phyloP scores from a whole-genome alignment of 2,113 vertebrate genomes.

The Podiceps cristatus region DNA sequence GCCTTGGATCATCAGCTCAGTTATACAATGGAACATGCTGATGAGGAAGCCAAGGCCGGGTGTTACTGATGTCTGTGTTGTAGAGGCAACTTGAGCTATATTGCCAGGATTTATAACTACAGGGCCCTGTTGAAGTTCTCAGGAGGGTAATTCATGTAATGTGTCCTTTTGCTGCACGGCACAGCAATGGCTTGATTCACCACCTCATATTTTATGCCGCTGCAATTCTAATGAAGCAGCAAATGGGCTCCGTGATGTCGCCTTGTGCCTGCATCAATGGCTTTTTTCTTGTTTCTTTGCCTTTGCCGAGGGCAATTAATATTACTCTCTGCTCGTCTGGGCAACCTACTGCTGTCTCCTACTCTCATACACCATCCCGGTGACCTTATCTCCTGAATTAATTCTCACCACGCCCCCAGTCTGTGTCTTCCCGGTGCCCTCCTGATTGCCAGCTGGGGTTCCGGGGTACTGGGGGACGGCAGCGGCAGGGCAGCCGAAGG shows the following conservation, averaged over 20 bases:
- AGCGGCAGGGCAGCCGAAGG: not conserved
- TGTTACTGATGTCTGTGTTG: not conserved
- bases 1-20: conserved; percentile 15
- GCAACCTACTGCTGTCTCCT: not conserved
- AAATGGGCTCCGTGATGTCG: not conserved
- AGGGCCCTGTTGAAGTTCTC: conserved; percentile 17
- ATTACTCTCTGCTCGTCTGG: not conserved
- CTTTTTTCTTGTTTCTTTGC: conserved; percentile 25
- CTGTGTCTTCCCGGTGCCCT: not conserved
- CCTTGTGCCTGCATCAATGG: not conserved
- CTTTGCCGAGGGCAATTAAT: conserved; percentile 2
- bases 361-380: not conserved
- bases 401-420: not conserved
- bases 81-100: not conserved
- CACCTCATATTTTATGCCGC: not conserved
- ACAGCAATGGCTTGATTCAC: conserved; percentile 28
- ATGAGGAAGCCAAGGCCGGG: not conserved
- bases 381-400: not conserved
- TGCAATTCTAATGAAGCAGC: not conserved
- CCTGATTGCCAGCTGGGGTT: not conserved
- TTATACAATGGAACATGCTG: not conserved
- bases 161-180: conserved; percentile 3
- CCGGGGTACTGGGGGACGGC: not conserved
- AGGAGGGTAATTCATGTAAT: not conserved
- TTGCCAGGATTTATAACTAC: conserved; percentile 25